Conservation (phyloP, 1,140 invertebrate genomes). For the Hylyphantes graminicola region DNA sequence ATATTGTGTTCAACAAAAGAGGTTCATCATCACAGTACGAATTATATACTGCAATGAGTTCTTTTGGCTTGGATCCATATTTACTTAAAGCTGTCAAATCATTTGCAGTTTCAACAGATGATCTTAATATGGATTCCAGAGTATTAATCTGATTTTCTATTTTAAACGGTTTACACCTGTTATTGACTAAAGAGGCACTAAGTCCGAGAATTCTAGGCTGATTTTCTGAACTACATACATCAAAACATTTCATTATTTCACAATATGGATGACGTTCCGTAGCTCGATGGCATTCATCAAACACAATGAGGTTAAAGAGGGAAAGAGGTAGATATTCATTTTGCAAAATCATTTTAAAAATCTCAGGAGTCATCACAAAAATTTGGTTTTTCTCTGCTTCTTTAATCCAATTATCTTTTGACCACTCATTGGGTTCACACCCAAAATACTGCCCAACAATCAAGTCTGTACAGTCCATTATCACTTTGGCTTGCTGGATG, state of each 20-base stretch:
- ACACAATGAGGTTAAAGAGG: conserved; percentile 83
- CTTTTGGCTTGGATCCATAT: conserved; percentile 70
- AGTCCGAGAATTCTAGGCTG: conserved; percentile 78
- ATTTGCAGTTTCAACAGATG: conserved; percentile 79
- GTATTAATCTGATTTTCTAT: conserved; percentile 77
- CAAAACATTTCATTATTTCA: conserved; percentile 76
- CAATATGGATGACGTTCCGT: conserved; percentile 79
- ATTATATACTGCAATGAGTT: conserved; percentile 70
- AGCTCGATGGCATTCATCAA: conserved; percentile 93
- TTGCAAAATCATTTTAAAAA: conserved; percentile 80
- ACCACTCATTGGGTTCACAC: conserved; percentile 76
- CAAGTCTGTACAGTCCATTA: conserved; percentile 75
- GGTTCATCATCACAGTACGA: conserved; percentile 20
- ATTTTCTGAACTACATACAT: conserved; percentile 66
- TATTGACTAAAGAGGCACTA: conserved; percentile 71
- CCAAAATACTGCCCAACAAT: conserved; percentile 71
- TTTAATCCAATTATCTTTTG: conserved; percentile 73
- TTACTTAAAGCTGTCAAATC: conserved; percentile 82
- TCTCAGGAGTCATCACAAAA: conserved; percentile 86
- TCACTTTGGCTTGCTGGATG: conserved; percentile 78
- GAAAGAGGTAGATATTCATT: conserved; percentile 74
- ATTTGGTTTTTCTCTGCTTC: conserved; percentile 78
- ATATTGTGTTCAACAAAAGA: conserved; percentile 24
- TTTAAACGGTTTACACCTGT: conserved; percentile 69
- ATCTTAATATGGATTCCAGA: conserved; percentile 80